These are phyloP conservation scores for Apotomis capreana DNA, from an alignment of 2,888 invertebrate genomes.

Conservation along the genomic window DNA sequence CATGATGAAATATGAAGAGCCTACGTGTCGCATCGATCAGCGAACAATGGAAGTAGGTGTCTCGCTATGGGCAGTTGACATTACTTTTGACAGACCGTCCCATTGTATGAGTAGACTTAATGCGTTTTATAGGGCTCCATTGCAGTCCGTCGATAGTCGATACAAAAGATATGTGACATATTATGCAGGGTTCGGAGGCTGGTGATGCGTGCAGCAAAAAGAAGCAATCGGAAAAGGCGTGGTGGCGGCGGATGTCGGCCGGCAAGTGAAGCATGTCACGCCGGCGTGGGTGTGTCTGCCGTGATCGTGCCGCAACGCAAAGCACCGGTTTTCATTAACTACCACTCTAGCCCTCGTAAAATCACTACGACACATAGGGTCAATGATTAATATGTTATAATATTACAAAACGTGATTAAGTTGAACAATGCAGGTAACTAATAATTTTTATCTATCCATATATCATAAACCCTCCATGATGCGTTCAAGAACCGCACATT, in stretches of 20 bases:
- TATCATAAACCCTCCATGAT: too few species aligned
- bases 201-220: constrained; percentile 54
- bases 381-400: constrained; percentile 20
- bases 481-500: too few species aligned
- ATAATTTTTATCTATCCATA: too few species aligned
- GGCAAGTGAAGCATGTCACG: constrained; percentile 57
- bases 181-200: constrained; percentile 44
- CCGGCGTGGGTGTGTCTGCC: constrained; percentile 51
- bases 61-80: constrained; percentile 50
- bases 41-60: constrained; percentile 68
- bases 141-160: constrained; percentile 50
- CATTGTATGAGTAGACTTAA: constrained; percentile 53
- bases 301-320: constrained; percentile 45
- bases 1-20: constrained; percentile 63
- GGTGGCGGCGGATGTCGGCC: constrained; percentile 55
- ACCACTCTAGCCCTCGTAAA: constrained; percentile 20
- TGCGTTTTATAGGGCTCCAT: constrained; percentile 51
- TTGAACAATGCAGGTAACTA: too few species aligned
- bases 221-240: constrained; percentile 62
- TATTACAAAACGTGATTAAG: too few species aligned
- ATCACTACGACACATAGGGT: constrained; percentile 10
- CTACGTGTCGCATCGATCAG: constrained; percentile 57
- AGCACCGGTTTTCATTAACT: constrained; percentile 48
- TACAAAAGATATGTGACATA: constrained; percentile 51
- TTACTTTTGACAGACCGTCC: constrained; percentile 53